phyloP scores from a whole-genome alignment of 2,888 invertebrate species.

The Lordiphosa fenestrarum region DNA sequence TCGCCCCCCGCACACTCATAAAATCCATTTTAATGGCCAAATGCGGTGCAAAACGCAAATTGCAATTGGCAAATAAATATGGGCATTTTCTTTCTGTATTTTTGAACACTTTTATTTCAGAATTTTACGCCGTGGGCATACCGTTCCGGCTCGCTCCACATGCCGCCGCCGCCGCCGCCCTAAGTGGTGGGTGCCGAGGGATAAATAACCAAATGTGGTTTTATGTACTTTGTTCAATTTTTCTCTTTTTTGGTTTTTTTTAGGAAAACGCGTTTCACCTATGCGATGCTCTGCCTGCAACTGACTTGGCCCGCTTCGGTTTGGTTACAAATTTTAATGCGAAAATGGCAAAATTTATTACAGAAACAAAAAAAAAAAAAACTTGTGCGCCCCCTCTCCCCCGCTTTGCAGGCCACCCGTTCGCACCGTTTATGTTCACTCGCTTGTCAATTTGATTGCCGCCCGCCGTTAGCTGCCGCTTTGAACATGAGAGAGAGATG shows the following conservation, averaged over 20 bases:
- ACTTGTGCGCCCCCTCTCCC: constrained; percentile 20
- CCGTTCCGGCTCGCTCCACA: constrained; percentile 62
- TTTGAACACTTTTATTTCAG: constrained; percentile 18
- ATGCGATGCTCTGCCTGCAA: constrained; percentile 11
- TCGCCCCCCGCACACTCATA: background rate
- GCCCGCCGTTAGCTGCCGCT: constrained; percentile 19
- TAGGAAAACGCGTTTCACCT: constrained; percentile 6
- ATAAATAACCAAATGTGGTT: too few species aligned
- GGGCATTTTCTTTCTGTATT: constrained; percentile 4
- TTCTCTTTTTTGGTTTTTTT: too few species aligned
- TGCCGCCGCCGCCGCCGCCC: constrained; percentile 14
- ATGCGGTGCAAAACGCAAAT: constrained; percentile 10
- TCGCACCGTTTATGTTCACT: constrained; percentile 54
- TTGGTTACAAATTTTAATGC: constrained; percentile 76
- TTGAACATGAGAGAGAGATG: constrained; percentile 46
- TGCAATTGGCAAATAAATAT: constrained; percentile 20
- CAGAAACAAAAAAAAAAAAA: constrained; percentile 37
- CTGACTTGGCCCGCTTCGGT: constrained; percentile 38
- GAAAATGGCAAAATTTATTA: constrained; percentile 78
- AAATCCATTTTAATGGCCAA: constrained; percentile 18
- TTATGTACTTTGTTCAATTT: too few species aligned
- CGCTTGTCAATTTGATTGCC: constrained; percentile 70
- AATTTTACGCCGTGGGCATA: constrained; percentile 34
- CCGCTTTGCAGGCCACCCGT: constrained; percentile 26
- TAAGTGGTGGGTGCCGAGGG: background rate